These are phyloP conservation scores for Pollenia amentaria DNA, from an alignment of 2,888 invertebrate genomes.

Conservation along the genomic window DNA sequence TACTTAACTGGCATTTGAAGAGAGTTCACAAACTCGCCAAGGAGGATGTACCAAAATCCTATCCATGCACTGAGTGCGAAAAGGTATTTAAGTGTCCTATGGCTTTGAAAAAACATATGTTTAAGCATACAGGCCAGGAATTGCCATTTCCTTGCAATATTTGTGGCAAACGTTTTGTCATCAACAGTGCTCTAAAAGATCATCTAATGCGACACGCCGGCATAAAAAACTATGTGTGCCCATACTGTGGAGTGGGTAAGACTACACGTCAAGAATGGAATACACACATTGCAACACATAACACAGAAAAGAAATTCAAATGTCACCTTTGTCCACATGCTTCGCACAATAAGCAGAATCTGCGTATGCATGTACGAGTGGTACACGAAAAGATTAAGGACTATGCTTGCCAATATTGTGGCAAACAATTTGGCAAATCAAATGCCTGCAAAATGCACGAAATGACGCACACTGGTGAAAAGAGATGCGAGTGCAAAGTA, in stretches of 20 bases:
- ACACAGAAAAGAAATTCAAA: constrained; percentile 82
- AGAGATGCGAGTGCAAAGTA: constrained; percentile 81
- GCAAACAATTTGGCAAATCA: constrained; percentile 81
- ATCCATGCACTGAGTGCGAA: constrained; percentile 82
- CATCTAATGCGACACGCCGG: constrained; percentile 83
- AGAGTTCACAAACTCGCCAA: constrained; percentile 78
- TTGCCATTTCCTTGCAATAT: constrained; percentile 82
- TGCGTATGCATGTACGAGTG: constrained; percentile 81
- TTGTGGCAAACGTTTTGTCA: constrained; percentile 82
- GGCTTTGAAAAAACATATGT: constrained; percentile 83
- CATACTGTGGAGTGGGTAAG: constrained; percentile 83
- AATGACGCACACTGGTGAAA: constrained; percentile 81
- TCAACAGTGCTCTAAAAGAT: constrained; percentile 82
- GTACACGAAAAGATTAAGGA: constrained; percentile 82
- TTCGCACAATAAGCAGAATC: constrained; percentile 82
- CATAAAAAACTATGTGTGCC: constrained; percentile 83
- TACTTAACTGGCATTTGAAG: constrained; percentile 81
- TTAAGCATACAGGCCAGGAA: constrained; percentile 82
- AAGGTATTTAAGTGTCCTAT: constrained; percentile 83
- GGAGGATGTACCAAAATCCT: constrained; percentile 80
- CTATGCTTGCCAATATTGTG: constrained; percentile 82
- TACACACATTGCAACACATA: constrained; percentile 82
- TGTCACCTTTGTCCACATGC: constrained; percentile 82
- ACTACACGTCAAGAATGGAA: constrained; percentile 83
- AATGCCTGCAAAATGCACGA: constrained; percentile 83